Evolutionary conservation across 2,113 vertebrate genomes (phyloP).

Genomic region (Hystrix brachyura): DNA sequence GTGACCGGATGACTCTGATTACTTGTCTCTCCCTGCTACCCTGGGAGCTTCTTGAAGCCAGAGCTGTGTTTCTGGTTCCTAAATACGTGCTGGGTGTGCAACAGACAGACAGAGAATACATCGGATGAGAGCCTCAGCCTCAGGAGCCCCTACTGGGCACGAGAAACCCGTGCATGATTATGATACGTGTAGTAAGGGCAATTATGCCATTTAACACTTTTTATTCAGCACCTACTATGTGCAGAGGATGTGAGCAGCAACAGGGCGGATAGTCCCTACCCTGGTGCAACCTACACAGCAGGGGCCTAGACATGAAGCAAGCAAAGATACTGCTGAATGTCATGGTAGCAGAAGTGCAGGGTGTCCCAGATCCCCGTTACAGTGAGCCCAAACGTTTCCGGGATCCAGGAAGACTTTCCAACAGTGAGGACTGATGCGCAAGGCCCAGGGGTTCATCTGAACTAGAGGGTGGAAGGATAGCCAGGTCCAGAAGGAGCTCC

Average conservation of each 20-base stretch:
- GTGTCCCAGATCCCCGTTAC: not conserved
- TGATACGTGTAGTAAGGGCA: not conserved
- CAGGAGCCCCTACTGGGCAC: not conserved
- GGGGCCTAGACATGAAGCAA: not conserved
- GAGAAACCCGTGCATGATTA: not conserved
- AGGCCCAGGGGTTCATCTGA: not conserved
- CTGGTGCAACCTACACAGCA: not conserved
- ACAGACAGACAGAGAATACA: not conserved
- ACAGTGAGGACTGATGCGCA: not conserved
- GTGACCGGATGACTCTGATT: not conserved
- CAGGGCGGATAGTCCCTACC: too few species aligned
- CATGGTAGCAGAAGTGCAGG: not conserved
- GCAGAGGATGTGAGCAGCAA: not conserved
- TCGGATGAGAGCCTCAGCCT: not conserved
- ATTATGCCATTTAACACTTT: not conserved
- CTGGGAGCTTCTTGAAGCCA: not conserved
- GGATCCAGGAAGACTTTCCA: not conserved
- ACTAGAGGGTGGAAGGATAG: not conserved
- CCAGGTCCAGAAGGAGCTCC: not conserved
- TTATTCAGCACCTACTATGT: not conserved
- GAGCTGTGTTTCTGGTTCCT: conserved; percentile 25
- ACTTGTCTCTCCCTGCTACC: not conserved
- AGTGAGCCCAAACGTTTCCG: not conserved
- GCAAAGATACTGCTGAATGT: not conserved
- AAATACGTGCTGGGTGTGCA: not conserved